Conservation (phyloP, 2,113 vertebrate genomes). For the Elgaria multicarinata region DNA sequence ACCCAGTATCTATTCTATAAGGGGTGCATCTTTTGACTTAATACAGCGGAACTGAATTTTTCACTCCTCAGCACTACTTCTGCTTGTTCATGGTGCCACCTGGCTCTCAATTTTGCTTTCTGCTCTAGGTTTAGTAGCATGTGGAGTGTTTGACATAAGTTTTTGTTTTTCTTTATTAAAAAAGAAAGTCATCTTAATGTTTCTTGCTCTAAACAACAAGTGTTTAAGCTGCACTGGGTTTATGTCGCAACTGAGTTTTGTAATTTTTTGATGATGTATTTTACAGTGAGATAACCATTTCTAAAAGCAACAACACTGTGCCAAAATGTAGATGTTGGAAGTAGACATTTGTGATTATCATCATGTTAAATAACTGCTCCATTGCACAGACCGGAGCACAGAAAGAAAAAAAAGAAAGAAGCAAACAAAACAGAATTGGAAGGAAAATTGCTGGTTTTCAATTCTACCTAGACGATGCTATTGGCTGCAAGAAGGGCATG, state of each 20-base stretch:
- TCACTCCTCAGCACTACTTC: conserved; percentile 33
- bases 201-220: conserved; percentile 44
- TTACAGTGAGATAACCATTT: conserved; percentile 48
- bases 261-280: conserved; percentile 57
- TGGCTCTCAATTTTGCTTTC: conserved; percentile 38
- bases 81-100: conserved; percentile 33
- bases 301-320: conserved; percentile 68
- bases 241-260: conserved; percentile 55
- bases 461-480: conserved; percentile 62
- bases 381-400: conserved; percentile 41
- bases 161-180: conserved; percentile 46
- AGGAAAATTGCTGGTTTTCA: conserved; percentile 37
- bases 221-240: conserved; percentile 54
- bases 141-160: conserved; percentile 25
- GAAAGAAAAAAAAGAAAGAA: conserved; percentile 12
- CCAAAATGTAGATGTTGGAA: conserved; percentile 66
- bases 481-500: conserved; percentile 72
- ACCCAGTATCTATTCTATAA: conserved; percentile 8
- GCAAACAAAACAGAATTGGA: neutral
- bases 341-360: conserved; percentile 60
- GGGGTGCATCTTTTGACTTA: conserved; percentile 19
- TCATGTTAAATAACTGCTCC: conserved; percentile 52
- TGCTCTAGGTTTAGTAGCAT: conserved; percentile 1
- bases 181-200: conserved; percentile 27
- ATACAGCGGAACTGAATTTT: neutral